Percentiles rank a stretch among this genome's conserved stretches.
These are phyloP conservation scores for Pelobates fuscus DNA, from an alignment of 2,113 vertebrate genomes.

Conservation along the genomic window DNA sequence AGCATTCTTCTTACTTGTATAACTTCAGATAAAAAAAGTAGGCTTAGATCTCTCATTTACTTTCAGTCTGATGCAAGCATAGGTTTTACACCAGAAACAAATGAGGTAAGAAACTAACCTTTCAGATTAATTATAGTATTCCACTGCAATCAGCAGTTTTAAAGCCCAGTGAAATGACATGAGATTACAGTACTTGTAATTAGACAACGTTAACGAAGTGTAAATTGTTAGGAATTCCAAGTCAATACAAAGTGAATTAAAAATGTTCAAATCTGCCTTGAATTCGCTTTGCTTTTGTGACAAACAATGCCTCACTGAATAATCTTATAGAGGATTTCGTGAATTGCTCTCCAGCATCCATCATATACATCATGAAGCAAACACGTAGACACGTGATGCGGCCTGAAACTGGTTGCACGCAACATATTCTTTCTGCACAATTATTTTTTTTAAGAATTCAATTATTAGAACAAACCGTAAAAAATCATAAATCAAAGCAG, in stretches of 20 bases:
- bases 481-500: not conserved
- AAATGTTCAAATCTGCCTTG: too few species aligned
- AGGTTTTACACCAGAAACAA: not conserved
- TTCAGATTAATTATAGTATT: conserved; percentile 29
- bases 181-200: conserved; percentile 5
- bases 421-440: not conserved
- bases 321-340: too few species aligned
- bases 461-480: not conserved
- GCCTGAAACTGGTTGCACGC: too few species aligned
- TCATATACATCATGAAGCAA: too few species aligned
- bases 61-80: not conserved
- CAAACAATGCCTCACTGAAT: too few species aligned
- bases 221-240: too few species aligned
- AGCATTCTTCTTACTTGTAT: not conserved
- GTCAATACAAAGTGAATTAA: too few species aligned
- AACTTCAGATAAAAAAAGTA: not conserved
- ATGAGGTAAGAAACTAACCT: not conserved
- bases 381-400: too few species aligned
- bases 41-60: not conserved
- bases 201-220: too few species aligned
- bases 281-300: too few species aligned
- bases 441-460: not conserved
- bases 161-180: not conserved
- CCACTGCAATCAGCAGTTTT: conserved; percentile 28
- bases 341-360: too few species aligned